Evolutionary conservation across 2,797 vertebrate species (phyloP).

Genomic region (Schizopygopsis pylzovi): DNA sequence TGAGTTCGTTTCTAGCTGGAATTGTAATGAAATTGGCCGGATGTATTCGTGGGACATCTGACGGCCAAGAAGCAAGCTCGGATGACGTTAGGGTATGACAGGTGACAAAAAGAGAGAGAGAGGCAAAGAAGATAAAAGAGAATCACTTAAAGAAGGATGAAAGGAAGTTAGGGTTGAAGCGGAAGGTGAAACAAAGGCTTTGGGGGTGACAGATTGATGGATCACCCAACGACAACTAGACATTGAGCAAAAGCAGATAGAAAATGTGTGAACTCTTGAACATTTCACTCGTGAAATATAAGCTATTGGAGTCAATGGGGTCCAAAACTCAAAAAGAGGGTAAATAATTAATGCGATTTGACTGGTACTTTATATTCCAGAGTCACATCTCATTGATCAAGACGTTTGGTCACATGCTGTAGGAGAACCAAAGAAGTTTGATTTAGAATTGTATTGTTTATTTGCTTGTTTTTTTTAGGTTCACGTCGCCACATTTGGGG

Average conservation of each 20-base stretch:
- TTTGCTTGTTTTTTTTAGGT: neutral
- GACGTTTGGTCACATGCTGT: neutral
- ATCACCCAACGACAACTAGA: slow-evolving; percentile 46
- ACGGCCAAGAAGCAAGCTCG: neutral
- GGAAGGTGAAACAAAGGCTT: slow-evolving; percentile 37
- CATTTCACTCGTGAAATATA: neutral
- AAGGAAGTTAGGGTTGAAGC: slow-evolving; percentile 35
- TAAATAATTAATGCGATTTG: neutral
- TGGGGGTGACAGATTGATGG: slow-evolving; percentile 53
- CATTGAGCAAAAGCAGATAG: slow-evolving; percentile 32
- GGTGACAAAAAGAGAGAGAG: slow-evolving; percentile 37
- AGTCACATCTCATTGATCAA: neutral
- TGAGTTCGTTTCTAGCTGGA: slow-evolving; percentile 2
- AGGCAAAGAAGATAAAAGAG: slow-evolving; percentile 42
- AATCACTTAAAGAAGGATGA: slow-evolving; percentile 49
- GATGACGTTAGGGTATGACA: slow-evolving; percentile 22
- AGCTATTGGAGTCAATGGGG: neutral
- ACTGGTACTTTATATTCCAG: neutral
- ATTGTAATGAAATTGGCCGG: neutral
- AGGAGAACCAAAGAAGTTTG: too few species aligned
- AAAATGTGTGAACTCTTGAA: slow-evolving; percentile 9
- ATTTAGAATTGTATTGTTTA: neutral
- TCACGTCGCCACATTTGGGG: neutral
- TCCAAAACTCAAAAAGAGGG: neutral
- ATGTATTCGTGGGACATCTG: neutral